Conservation (phyloP, 2,113 vertebrate genomes). For the Saccopteryx leptura region DNA sequence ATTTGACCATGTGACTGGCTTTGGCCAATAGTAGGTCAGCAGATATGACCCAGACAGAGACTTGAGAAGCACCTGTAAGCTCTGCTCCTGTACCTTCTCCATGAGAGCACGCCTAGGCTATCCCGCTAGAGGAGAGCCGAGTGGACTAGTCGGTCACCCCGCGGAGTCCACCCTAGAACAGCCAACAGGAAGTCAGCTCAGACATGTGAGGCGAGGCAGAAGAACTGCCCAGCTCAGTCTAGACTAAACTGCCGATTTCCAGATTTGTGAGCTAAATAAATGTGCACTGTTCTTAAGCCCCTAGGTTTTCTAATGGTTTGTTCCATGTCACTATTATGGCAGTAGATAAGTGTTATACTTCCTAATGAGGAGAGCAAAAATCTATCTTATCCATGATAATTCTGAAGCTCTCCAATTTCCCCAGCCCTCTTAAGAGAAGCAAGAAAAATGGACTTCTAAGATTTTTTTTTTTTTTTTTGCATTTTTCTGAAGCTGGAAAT, state of each 20-base stretch:
- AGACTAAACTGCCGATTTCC: not conserved
- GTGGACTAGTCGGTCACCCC: not conserved
- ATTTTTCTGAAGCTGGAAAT: no score
- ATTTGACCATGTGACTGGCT: not conserved
- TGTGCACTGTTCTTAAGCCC: not conserved
- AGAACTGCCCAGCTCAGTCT: not conserved
- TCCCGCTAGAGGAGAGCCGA: not conserved
- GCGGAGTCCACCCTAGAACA: not conserved
- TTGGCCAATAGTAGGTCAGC: not conserved
- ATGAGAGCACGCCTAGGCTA: not conserved
- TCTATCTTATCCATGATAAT: not conserved
- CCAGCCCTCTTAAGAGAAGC: not conserved
- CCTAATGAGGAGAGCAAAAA: not conserved
- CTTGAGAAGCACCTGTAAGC: not conserved
- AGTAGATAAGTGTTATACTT: not conserved
- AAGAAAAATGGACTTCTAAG: conserved; percentile 13
- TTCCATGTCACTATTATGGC: not conserved
- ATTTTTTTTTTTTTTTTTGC: no score
- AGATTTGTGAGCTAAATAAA: not conserved
- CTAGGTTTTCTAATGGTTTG: not conserved
- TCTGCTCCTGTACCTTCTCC: not conserved
- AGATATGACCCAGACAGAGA: not conserved
- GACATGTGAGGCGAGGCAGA: not conserved
- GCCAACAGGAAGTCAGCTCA: not conserved
- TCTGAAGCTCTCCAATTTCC: conserved; percentile 15